These are phyloP conservation scores for Ruditapes philippinarum DNA, from an alignment of 1,140 invertebrate species.

Conservation along the genomic window DNA sequence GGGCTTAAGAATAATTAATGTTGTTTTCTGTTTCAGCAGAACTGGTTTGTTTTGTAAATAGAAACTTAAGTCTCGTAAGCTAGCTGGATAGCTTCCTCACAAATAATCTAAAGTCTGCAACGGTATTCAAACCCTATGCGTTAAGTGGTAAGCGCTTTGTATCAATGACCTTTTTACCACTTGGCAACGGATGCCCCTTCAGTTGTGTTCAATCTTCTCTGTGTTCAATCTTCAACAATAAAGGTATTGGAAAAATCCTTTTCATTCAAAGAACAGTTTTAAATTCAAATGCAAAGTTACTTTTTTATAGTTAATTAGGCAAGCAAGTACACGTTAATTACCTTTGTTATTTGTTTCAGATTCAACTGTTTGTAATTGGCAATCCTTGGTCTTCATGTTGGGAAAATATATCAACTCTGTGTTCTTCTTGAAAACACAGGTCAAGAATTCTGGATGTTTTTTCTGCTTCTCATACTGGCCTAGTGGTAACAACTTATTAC, in stretches of 20 bases:
- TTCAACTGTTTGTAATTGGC: background rate
- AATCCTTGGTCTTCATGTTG: background rate
- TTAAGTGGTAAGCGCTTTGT: too few relatives aligned
- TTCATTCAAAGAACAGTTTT: background rate
- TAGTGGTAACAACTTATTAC: background rate
- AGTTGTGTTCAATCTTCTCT: background rate
- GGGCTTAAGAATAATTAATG: too few relatives aligned
- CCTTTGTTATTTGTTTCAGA: slow-evolving; percentile 9
- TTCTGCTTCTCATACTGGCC: slow-evolving; percentile 4
- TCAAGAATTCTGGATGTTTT: slow-evolving; percentile 17
- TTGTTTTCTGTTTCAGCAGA: too few relatives aligned
- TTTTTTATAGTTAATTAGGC: too few relatives aligned
- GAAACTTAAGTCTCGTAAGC: too few relatives aligned
- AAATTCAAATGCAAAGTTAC: too few relatives aligned
- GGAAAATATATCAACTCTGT: slow-evolving; percentile 29
- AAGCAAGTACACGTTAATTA: too few relatives aligned
- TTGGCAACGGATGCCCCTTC: too few relatives aligned
- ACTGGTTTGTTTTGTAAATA: too few relatives aligned
- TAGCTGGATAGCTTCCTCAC: background rate
- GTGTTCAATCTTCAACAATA: background rate
- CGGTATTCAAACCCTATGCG: too few relatives aligned
- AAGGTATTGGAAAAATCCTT: background rate
- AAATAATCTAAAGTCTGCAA: background rate
- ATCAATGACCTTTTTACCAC: too few relatives aligned
- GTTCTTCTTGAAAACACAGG: slow-evolving; percentile 32